These are phyloP conservation scores for Coelopa frigida DNA, from an alignment of 1,140 invertebrate species.

Conservation along the genomic window DNA sequence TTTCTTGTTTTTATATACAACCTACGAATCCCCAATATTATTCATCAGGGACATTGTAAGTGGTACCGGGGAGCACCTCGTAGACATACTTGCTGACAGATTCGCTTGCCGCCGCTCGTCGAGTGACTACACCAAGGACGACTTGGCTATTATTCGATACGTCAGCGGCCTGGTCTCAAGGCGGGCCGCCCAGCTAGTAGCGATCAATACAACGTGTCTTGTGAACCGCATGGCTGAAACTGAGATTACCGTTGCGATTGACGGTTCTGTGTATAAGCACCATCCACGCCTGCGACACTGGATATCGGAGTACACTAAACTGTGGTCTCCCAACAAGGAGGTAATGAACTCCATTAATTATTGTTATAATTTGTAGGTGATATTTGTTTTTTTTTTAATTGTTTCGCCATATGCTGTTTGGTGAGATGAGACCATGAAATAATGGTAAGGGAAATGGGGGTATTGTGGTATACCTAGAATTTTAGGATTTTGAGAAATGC, in stretches of 20 bases:
- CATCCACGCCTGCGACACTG: conserved; percentile 87
- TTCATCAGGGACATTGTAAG: conserved; percentile 1
- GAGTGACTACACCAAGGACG: conserved; percentile 12
- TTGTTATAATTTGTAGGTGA: neutral
- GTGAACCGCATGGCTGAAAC: conserved; percentile 65
- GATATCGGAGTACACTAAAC: conserved; percentile 72
- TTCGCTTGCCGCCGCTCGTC: conserved; percentile 8
- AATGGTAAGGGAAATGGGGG: too few species aligned
- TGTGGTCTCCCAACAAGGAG: conserved; percentile 51
- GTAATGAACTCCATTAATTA: too few species aligned
- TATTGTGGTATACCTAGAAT: too few species aligned
- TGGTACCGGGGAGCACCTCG: conserved; percentile 2
- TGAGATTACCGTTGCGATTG: conserved; percentile 78
- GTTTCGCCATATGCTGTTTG: too few species aligned
- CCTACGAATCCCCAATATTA: neutral
- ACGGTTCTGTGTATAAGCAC: conserved; percentile 86
- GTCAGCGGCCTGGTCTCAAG: conserved; percentile 75
- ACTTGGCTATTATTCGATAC: conserved; percentile 45
- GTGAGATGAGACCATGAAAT: too few species aligned
- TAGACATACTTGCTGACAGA: conserved; percentile 7
- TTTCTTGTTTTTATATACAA: neutral
- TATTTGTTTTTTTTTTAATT: neutral
- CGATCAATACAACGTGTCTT: conserved; percentile 63
- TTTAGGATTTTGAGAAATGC: conserved; percentile 3
- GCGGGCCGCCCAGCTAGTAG: conserved; percentile 74